A percentile compares a stretch with the other conserved stretches of the same genome.
These are phyloP conservation scores for Thamnophis sirtalis DNA, from an alignment of 2,113 vertebrate species.

Conservation along the genomic window DNA sequence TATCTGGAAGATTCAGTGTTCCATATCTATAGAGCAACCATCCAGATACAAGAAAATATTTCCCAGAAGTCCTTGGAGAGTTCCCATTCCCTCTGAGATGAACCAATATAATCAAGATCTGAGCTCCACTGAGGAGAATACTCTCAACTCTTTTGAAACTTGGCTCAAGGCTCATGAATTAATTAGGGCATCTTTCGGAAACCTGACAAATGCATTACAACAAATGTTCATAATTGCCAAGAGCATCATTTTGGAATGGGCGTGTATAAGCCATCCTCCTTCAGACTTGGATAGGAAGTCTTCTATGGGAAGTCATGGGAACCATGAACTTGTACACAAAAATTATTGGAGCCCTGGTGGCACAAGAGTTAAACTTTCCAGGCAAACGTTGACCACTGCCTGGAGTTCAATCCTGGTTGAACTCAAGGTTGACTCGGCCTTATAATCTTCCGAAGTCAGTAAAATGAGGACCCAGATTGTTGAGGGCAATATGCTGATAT, in stretches of 20 bases:
- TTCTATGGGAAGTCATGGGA: background rate
- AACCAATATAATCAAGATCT: background rate
- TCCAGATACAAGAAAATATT: background rate
- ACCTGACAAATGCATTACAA: background rate
- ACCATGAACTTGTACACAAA: background rate
- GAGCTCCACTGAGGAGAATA: background rate
- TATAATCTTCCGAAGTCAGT: no score
- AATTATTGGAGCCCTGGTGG: background rate
- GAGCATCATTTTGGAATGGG: background rate
- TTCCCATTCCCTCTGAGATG: background rate
- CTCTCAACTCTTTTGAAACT: no score
- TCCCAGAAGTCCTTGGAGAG: background rate
- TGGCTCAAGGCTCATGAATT: no score
- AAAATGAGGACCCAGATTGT: no score
- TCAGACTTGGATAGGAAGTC: background rate
- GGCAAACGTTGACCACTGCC: background rate
- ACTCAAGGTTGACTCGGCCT: background rate
- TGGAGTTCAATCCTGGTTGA: background rate
- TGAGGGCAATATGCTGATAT: no score
- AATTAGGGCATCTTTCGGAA: no score
- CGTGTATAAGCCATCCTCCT: background rate
- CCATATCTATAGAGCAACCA: background rate
- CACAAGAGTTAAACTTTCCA: background rate
- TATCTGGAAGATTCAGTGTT: background rate
- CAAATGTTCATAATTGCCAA: background rate